phyloP scores from a whole-genome alignment of 2,113 vertebrate genomes.

The Psilopogon haemacephalus region DNA sequence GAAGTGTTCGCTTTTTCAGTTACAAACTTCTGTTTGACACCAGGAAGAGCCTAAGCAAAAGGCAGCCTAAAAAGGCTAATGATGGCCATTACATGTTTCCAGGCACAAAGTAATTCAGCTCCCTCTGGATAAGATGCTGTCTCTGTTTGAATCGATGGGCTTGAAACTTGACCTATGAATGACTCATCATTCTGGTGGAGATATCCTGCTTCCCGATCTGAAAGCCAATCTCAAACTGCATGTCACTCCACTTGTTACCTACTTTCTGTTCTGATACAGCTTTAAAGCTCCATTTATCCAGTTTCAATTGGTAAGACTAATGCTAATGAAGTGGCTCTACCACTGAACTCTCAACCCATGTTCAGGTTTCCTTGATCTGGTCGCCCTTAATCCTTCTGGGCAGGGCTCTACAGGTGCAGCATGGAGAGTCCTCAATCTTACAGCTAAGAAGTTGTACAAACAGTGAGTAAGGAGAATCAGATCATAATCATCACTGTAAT shows the following conservation, averaged over 20 bases:
- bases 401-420: neutral
- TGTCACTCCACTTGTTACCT: neutral
- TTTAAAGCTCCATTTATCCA: neutral
- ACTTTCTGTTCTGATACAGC: neutral
- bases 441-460: neutral
- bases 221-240: neutral
- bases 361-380: neutral
- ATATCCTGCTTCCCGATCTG: neutral
- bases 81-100: neutral
- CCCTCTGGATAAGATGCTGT: neutral
- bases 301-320: neutral
- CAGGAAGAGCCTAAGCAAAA: neutral
- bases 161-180: neutral
- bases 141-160: neutral
- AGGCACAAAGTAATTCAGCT: neutral
- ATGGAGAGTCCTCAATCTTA: neutral
- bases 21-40: neutral
- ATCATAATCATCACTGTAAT: neutral
- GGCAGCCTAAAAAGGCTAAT: neutral
- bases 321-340: neutral
- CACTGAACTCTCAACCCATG: neutral
- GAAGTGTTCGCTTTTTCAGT: neutral
- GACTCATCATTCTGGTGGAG: neutral
- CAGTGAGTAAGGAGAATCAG: neutral
- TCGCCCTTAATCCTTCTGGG: neutral